A percentile compares a stretch with the other conserved stretches of the same genome.
Evolutionary conservation across 2,113 vertebrate species (phyloP).

Genomic region (Protobothrops mucrosquamatus): DNA sequence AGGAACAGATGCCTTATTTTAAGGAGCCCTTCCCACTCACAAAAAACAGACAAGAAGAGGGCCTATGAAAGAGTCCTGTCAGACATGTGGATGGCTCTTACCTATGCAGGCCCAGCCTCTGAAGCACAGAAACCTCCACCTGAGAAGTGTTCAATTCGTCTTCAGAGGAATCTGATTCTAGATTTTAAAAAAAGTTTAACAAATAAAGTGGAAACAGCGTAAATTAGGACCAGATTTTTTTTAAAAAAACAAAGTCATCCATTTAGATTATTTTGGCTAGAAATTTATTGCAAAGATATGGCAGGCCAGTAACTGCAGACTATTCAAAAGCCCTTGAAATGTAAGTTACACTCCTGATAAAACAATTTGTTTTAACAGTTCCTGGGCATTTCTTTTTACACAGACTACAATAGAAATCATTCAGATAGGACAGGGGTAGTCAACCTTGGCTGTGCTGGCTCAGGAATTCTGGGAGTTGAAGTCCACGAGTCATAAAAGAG

Average conservation of each 20-base stretch:
- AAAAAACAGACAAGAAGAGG: not conserved
- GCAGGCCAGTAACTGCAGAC: not conserved
- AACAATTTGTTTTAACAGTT: not conserved
- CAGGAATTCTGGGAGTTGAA: too few relatives aligned
- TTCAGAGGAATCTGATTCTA: slow-evolving; percentile 50
- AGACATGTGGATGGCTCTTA: slow-evolving; percentile 29
- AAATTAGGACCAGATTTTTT: not conserved
- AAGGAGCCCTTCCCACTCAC: not conserved
- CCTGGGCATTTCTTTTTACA: not conserved
- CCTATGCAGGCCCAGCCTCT: slow-evolving; percentile 77
- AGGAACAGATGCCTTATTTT: not conserved
- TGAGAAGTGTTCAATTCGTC: slow-evolving; percentile 45
- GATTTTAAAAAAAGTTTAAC: not conserved
- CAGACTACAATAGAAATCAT: not conserved
- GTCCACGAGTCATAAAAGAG: too few relatives aligned
- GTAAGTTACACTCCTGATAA: not conserved
- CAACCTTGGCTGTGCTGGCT: too few relatives aligned
- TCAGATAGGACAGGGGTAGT: not conserved
- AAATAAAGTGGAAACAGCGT: not conserved
- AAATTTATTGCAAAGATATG: not conserved
- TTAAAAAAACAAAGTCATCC: not conserved
- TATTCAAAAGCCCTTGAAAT: not conserved
- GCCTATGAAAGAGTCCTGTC: not conserved
- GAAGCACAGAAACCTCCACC: slow-evolving; percentile 72
- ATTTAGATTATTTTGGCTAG: not conserved